These are phyloP conservation scores for Hoplostethus mediterraneus DNA, from an alignment of 2,797 vertebrate genomes.

Conservation along the genomic window DNA sequence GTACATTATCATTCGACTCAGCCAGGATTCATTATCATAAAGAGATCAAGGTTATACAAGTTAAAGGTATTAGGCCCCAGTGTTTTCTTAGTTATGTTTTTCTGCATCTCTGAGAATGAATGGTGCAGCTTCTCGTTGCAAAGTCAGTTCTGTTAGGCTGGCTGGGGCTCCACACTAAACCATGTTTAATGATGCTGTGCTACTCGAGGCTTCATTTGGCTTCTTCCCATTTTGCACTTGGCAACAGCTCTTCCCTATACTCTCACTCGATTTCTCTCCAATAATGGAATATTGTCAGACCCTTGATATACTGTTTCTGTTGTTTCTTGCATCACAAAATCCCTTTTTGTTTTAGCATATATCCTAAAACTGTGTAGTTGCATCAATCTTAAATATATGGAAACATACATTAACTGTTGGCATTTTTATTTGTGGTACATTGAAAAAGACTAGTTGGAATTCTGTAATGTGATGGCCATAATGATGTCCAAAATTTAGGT, in stretches of 20 bases:
- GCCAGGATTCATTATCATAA: no score
- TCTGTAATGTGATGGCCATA: not conserved
- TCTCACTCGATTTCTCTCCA: not conserved
- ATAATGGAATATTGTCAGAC: not conserved
- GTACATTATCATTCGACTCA: no score
- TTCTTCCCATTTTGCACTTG: not conserved
- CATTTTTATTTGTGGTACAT: not conserved
- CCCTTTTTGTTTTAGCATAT: not conserved
- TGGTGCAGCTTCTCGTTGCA: no score
- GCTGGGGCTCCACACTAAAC: not conserved
- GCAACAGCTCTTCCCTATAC: not conserved
- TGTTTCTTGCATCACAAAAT: not conserved
- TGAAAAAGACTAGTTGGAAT: not conserved
- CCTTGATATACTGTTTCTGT: not conserved
- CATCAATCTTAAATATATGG: not conserved
- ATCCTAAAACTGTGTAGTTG: not conserved
- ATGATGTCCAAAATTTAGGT: not conserved
- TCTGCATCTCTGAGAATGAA: no score
- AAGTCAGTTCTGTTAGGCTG: no score
- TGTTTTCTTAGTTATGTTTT: no score
- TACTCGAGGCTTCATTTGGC: not conserved
- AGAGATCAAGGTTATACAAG: no score
- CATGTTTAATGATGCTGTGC: constrained; percentile 13
- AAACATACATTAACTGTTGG: not conserved
- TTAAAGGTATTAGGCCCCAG: no score